phyloP scores from a whole-genome alignment of 1,140 invertebrate species.

The Araneus ventricosus region DNA sequence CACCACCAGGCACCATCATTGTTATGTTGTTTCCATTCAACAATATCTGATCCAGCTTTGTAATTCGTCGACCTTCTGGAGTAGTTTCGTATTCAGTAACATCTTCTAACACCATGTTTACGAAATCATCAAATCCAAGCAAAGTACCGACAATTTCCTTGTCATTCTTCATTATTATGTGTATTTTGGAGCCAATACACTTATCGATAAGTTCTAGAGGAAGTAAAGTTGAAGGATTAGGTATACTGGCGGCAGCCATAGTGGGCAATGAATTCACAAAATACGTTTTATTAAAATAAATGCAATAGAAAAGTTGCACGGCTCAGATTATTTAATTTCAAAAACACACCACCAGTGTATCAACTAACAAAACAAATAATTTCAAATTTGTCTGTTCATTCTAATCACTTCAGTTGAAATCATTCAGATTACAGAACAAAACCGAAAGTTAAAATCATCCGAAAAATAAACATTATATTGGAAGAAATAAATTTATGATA shows the following conservation, averaged over 20 bases:
- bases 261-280: background rate
- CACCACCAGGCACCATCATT: conserved; percentile 88
- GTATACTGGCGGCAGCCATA: conserved; percentile 75
- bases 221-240: conserved; percentile 87
- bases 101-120: conserved; percentile 95
- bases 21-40: conserved; percentile 99
- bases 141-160: conserved; percentile 99
- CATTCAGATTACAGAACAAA: background rate
- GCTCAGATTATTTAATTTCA: background rate
- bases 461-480: background rate
- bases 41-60: conserved; percentile 98
- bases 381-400: background rate
- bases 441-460: background rate
- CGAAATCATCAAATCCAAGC: conserved; percentile 99
- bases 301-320: too few relatives aligned
- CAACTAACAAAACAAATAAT: background rate
- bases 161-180: conserved; percentile 99
- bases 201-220: conserved; percentile 99
- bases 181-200: conserved; percentile 99
- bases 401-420: conserved; percentile 13
- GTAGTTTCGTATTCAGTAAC: conserved; percentile 91
- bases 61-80: conserved; percentile 96
- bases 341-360: background rate
- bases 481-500: too few relatives aligned
- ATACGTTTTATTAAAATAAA: background rate